These are phyloP conservation scores for Onchidella celtica DNA, from an alignment of 2,888 invertebrate genomes.

Conservation along the genomic window DNA sequence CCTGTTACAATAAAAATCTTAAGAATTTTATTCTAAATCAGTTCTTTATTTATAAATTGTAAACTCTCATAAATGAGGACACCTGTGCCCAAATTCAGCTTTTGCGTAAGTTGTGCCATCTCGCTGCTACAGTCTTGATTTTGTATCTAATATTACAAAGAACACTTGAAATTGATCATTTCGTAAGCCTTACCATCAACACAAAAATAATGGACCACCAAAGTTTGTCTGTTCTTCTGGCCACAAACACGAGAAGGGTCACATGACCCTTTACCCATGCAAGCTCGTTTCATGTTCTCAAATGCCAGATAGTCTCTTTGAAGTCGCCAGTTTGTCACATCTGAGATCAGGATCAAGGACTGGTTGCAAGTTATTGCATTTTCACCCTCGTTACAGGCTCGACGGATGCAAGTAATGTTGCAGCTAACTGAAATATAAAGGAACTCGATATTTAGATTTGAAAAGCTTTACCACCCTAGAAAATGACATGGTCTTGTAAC, in stretches of 20 bases:
- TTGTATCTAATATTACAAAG: no score
- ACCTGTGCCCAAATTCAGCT: no score
- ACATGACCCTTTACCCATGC: constrained; percentile 32
- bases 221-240: background rate
- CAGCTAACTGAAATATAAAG: background rate
- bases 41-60: no score
- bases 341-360: constrained; percentile 32
- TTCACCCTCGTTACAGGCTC: background rate
- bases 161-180: no score
- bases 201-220: constrained; percentile 37
- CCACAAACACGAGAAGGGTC: background rate
- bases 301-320: background rate
- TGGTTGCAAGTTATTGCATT: constrained; percentile 7
- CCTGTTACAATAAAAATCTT: no score
- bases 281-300: constrained; percentile 18
- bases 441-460: no score
- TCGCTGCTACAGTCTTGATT: no score
- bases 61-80: no score
- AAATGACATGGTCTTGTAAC: no score
- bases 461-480: no score
- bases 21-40: no score
- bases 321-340: constrained; percentile 9
- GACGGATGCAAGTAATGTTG: background rate
- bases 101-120: no score
- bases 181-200: constrained; percentile 44